Evolutionary conservation across 2,888 invertebrate genomes (phyloP).

Genomic region (Myathropa florea): DNA sequence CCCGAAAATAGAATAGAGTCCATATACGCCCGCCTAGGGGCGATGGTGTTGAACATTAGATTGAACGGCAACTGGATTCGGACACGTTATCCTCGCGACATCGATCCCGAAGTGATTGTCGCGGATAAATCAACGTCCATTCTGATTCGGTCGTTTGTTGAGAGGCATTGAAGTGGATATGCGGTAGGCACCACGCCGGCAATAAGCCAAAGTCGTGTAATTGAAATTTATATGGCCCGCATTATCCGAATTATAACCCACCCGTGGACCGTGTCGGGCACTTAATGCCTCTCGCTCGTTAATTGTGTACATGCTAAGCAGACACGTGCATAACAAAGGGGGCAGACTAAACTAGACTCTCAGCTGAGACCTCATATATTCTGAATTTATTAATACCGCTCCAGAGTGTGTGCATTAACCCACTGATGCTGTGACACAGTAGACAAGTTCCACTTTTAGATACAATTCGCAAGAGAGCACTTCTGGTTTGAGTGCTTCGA

Average conservation of each 20-base stretch:
- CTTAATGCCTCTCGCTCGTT: constrained; percentile 22
- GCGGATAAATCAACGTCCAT: constrained; percentile 41
- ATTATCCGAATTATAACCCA: constrained; percentile 1
- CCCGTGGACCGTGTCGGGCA: not conserved
- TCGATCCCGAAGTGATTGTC: constrained; percentile 21
- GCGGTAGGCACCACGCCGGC: not conserved
- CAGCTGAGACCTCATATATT: not conserved
- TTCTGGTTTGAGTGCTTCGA: not conserved
- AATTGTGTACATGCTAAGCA: constrained; percentile 13
- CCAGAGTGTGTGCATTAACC: not conserved
- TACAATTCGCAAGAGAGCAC: not conserved
- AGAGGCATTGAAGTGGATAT: constrained; percentile 4
- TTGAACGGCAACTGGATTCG: not conserved
- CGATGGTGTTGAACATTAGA: constrained; percentile 12
- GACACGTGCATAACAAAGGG: not conserved
- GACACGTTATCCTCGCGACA: constrained; percentile 7
- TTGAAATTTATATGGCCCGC: constrained; percentile 31
- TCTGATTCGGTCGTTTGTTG: constrained; percentile 23
- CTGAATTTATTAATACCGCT: not conserved
- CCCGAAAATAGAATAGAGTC: constrained; percentile 13
- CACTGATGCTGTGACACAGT: not conserved
- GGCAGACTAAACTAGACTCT: not conserved
- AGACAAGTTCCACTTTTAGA: not conserved
- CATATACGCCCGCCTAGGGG: not conserved
- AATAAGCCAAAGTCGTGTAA: not conserved